Percentiles rank a stretch among this genome's conserved stretches.
Evolutionary conservation across 1,140 invertebrate species (phyloP).

Genomic region (Mamestra configurata): DNA sequence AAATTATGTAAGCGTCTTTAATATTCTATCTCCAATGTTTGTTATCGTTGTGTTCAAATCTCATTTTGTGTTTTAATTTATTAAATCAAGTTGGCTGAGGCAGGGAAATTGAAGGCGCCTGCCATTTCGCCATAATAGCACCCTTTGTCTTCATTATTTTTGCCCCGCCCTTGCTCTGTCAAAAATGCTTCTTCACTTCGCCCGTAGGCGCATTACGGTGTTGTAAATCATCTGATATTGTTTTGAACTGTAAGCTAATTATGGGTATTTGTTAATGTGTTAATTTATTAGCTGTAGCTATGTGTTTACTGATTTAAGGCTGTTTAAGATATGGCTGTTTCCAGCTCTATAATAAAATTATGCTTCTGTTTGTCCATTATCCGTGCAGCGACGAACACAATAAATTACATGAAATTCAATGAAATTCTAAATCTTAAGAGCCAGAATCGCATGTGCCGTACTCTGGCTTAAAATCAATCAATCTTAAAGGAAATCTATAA

Average conservation of each 20-base stretch:
- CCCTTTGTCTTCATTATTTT: constrained; percentile 47
- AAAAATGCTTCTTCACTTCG: constrained; percentile 41
- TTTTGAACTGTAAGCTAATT: constrained; percentile 34
- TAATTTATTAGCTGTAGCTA: neutral
- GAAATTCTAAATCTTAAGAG: too few relatives aligned
- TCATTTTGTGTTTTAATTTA: constrained; percentile 49
- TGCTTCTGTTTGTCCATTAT: too few relatives aligned
- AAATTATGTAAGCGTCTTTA: constrained; percentile 7
- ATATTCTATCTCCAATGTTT: constrained; percentile 30
- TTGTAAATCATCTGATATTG: constrained; percentile 39
- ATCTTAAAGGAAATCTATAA: too few relatives aligned
- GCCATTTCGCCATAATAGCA: constrained; percentile 38
- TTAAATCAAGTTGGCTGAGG: constrained; percentile 37
- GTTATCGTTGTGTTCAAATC: constrained; percentile 30
- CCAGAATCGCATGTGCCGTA: too few relatives aligned
- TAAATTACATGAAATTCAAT: too few relatives aligned
- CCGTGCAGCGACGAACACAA: too few relatives aligned
- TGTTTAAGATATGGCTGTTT: neutral
- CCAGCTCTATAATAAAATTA: neutral
- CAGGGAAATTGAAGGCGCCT: constrained; percentile 33
- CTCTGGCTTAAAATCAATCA: too few relatives aligned
- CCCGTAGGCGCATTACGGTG: constrained; percentile 11
- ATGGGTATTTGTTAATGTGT: constrained; percentile 32
- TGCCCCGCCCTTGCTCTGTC: constrained; percentile 36
- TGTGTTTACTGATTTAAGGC: neutral